Evolutionary conservation across 30 jellyfish, hydroid and myxozoan species (phyloP), one percentile per base, ranked within the genome.

Genomic region (Catostylus mosaicus): DNA sequence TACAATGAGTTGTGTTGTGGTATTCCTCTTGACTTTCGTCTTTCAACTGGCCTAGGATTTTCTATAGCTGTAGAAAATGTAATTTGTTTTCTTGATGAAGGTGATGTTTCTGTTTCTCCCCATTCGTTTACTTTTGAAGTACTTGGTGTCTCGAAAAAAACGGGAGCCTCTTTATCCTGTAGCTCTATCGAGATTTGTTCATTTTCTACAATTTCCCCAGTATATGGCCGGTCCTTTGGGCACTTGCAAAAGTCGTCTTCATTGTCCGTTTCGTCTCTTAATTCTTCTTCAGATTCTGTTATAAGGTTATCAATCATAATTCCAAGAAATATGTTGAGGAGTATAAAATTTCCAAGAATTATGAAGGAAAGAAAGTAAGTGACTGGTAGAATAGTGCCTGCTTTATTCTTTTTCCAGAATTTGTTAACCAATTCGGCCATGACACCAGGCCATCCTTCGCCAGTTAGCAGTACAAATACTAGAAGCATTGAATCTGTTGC

Each of bases 301-400:
- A 96, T 78, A 70, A 92, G 38, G 46, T 83, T 86, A 43, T 92
- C 98, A 18, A 92, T 96, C 79, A 92, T 73, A 50, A 92, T 92
- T 48, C 98, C 98, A 61, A 92, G 96, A 68, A 92, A 92, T 8
- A 92, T 64, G 50, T 92, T 92, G 88, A 92, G 69, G 33, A 92
- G 86, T 2, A 85, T 73, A 59, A 92, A 79, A 59, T 80, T 80
- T 14, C 95, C 98, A 67, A 92, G 48, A 23, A 92, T 78, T 11
- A 92, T 87, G 43, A 85, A 81, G 10, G 98, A 85, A 0, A 86
- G 40, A 65, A 92, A 85, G 85, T 50, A 92, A 0, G 76, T 27
- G 23, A 85, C 30, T 1, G 96, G 88, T 9, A 92, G 35, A 50
- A 92, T 35, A 12, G 29, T 68, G 14, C 29, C 40, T 19, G 68